phyloP scores from a whole-genome alignment of 2,797 vertebrate genomes.

The Denticeps clupeoides region DNA sequence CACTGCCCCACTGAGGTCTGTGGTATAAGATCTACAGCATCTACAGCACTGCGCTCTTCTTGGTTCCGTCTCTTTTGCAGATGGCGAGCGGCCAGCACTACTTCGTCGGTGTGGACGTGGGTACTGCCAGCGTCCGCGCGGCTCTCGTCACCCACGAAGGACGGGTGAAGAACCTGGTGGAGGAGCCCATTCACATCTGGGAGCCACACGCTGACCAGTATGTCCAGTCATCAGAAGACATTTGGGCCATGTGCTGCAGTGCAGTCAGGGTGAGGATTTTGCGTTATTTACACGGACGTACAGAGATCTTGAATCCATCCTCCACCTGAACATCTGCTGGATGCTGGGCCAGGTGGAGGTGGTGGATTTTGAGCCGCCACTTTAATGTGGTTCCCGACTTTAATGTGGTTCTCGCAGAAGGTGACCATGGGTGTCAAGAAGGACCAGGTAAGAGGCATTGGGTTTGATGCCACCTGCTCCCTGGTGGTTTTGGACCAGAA shows the following conservation, averaged over 20 bases:
- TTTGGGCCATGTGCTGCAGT: conserved; percentile 80
- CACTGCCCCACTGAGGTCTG: neutral
- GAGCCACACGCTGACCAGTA: conserved; percentile 73
- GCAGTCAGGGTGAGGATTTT: conserved; percentile 78
- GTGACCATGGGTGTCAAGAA: conserved; percentile 57
- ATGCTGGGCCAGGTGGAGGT: too few species aligned
- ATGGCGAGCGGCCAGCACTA: conserved; percentile 30
- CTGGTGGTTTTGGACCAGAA: conserved; percentile 80
- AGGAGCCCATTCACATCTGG: conserved; percentile 74
- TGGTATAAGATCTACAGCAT: neutral
- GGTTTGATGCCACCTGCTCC: conserved; percentile 91
- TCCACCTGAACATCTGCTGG: too few species aligned
- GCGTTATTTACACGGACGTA: too few species aligned
- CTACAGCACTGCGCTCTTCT: conserved; percentile 8
- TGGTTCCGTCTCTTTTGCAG: neutral
- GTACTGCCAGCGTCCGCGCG: conserved; percentile 79
- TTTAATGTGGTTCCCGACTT: too few species aligned
- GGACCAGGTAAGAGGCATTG: conserved; percentile 68
- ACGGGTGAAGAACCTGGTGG: conserved; percentile 52
- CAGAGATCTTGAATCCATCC: too few species aligned
- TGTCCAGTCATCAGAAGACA: conserved; percentile 82
- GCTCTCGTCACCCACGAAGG: conserved; percentile 75
- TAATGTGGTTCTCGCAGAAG: conserved; percentile 47
- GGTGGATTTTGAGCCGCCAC: too few species aligned
- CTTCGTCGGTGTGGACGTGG: conserved; percentile 86